Evolutionary conservation across 2,797 vertebrate species (phyloP), one percentile per base, ranked within the genome.

Genomic region (Rhinogobio ventralis): DNA sequence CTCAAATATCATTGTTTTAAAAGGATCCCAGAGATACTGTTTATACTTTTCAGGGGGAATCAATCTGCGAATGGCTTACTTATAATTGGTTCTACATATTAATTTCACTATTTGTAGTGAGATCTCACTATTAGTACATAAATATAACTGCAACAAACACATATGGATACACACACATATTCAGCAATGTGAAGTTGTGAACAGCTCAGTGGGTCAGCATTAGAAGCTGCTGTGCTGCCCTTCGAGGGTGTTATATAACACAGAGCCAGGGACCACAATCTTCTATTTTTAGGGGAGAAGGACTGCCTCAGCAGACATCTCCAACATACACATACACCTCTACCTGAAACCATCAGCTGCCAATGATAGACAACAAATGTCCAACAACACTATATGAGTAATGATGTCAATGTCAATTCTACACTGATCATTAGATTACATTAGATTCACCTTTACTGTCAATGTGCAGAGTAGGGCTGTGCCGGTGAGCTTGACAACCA

Each of bases 271-370:
- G 69, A n/a, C 84, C 78, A 88, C 66, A 68, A 81, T 74, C 75
- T 81, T 84, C 81, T 87, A 87, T 87, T 89, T 81, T 85, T 83
- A 86, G 71, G 39, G 86, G 80, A 64, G 72, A 79, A 30, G 72
- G 72, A 49, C 25, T 25, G 75, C 8, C 30, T 60, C 77, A 80
- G 76, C 30, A 82, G 64, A 69, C 39, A n/a, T 80, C 42, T 49
- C 42, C 19, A 79, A 13, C 8, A 49, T 1, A 51, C 39, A 42
- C 60, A 68, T 9, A 62, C 76, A 71, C 55, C 49, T 23, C n/a
- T 77, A 76, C 53, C 20, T 39, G 20, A 20, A 69, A 36, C 3
- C 53, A 28, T 66, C 76, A 46, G 39, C 10, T 20, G 57, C 25
- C 7, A 30, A 75, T n/a, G 11, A 39, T 8, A 15, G 23, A 60